Evolutionary conservation across 1,140 invertebrate species (phyloP).

Genomic region (Calosoma granatense): DNA sequence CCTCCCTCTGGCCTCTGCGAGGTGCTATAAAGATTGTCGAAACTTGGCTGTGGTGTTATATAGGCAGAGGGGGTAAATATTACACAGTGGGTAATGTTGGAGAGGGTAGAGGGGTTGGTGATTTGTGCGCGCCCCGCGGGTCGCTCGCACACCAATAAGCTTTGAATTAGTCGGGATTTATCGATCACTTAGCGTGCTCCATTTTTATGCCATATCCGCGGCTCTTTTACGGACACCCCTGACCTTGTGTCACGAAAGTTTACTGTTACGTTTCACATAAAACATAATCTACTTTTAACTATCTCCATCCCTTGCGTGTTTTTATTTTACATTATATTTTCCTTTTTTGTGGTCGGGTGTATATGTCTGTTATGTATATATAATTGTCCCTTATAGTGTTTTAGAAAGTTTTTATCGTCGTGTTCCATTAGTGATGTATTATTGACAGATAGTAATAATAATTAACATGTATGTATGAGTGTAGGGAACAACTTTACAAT

Average conservation of each 20-base stretch:
- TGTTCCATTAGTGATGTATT: too few species aligned
- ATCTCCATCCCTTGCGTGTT: too few species aligned
- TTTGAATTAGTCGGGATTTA: constrained; percentile 5
- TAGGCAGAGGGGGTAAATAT: neutral
- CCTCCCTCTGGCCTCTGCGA: neutral
- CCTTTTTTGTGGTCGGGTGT: too few species aligned
- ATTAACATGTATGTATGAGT: too few species aligned
- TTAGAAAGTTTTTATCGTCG: too few species aligned
- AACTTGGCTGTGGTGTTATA: too few species aligned
- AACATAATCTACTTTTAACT: too few species aligned
- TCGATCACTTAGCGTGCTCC: constrained; percentile 1
- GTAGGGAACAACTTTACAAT: constrained; percentile 17
- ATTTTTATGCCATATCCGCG: constrained; percentile 1
- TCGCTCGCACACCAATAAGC: neutral
- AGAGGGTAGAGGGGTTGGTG: neutral
- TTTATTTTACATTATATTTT: too few species aligned
- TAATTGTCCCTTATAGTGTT: too few species aligned
- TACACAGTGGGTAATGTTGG: neutral
- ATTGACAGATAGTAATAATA: too few species aligned
- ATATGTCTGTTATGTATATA: too few species aligned
- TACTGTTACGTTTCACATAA: neutral
- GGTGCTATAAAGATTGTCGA: too few species aligned
- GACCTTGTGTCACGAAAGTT: neutral
- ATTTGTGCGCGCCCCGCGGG: neutral
- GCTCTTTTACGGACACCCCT: neutral